These are phyloP conservation scores for Perca schrenkii DNA, from an alignment of 2,113 vertebrate species.

Conservation along the genomic window DNA sequence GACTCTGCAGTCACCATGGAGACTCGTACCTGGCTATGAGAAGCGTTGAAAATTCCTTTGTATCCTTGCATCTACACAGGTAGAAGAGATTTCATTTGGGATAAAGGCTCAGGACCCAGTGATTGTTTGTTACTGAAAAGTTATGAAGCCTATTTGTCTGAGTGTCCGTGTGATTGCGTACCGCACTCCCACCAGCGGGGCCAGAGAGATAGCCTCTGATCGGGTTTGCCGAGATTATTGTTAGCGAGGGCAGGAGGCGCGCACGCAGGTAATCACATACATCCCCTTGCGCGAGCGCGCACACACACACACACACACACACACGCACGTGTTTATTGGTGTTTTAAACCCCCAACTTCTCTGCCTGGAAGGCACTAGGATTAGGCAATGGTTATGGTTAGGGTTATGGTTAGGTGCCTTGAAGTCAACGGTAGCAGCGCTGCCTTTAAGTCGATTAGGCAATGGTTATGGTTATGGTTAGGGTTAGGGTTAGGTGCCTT, in stretches of 20 bases:
- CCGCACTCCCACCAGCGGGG: slow-evolving; percentile 38
- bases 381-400: too few relatives aligned
- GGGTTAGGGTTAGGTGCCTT: too few relatives aligned
- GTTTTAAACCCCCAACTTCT: too few relatives aligned
- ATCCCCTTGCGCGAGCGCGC: not conserved
- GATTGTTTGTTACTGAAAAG: slow-evolving; percentile 57
- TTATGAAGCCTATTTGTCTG: slow-evolving; percentile 75
- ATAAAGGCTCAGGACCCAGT: slow-evolving; percentile 40
- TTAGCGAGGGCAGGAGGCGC: slow-evolving; percentile 49
- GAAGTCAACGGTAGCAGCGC: too few relatives aligned
- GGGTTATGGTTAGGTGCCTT: too few relatives aligned
- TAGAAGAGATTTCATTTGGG: slow-evolving; percentile 67
- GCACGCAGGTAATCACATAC: slow-evolving; percentile 50
- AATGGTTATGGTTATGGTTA: too few relatives aligned
- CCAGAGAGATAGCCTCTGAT: slow-evolving; percentile 64
- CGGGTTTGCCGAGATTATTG: slow-evolving; percentile 68
- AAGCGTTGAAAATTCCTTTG: slow-evolving; percentile 47
- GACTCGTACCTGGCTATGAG: slow-evolving; percentile 40
- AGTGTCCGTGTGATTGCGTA: slow-evolving; percentile 53
- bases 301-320: not conserved
- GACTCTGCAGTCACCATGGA: slow-evolving; percentile 48
- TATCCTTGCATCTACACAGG: slow-evolving; percentile 57
- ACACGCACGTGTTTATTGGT: too few relatives aligned
- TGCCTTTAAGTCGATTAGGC: too few relatives aligned
- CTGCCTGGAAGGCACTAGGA: too few relatives aligned